Conservation (phyloP, 2,113 vertebrate genomes). For the Narcine bancroftii region DNA sequence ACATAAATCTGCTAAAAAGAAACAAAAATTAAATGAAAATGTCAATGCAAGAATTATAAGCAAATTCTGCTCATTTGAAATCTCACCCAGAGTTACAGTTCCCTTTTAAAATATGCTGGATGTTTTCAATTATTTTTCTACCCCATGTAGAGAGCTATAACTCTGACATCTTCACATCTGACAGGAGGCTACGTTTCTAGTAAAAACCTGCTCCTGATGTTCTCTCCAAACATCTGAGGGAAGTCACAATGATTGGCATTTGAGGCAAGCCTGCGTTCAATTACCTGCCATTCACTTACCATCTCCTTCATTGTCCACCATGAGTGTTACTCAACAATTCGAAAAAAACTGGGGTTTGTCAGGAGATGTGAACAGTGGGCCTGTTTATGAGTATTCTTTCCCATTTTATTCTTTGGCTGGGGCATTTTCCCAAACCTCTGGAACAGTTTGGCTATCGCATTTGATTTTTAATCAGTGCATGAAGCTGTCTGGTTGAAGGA, state of each 20-base stretch:
- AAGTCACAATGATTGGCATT: neutral
- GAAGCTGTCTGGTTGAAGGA: neutral
- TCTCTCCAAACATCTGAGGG: neutral
- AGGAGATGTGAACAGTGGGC: neutral
- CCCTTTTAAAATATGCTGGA: neutral
- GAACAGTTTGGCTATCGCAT: no score
- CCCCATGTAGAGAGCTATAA: neutral
- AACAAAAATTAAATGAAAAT: no score
- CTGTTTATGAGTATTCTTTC: neutral
- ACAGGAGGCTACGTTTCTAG: neutral
- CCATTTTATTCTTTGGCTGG: neutral
- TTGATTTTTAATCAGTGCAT: neutral
- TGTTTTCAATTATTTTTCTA: conserved; percentile 7
- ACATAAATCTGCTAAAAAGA: neutral
- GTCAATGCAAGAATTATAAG: neutral
- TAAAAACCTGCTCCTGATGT: neutral
- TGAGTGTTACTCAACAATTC: neutral
- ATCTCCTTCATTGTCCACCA: neutral
- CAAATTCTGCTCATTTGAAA: neutral
- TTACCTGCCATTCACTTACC: neutral
- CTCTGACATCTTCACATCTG: neutral
- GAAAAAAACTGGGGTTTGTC: neutral
- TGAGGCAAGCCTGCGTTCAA: neutral
- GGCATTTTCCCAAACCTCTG: neutral
- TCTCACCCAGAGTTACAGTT: neutral